Evolutionary conservation across 1,140 invertebrate species (phyloP), one percentile per base, ranked within the genome.

Genomic region (Drosophila pectinifera): DNA sequence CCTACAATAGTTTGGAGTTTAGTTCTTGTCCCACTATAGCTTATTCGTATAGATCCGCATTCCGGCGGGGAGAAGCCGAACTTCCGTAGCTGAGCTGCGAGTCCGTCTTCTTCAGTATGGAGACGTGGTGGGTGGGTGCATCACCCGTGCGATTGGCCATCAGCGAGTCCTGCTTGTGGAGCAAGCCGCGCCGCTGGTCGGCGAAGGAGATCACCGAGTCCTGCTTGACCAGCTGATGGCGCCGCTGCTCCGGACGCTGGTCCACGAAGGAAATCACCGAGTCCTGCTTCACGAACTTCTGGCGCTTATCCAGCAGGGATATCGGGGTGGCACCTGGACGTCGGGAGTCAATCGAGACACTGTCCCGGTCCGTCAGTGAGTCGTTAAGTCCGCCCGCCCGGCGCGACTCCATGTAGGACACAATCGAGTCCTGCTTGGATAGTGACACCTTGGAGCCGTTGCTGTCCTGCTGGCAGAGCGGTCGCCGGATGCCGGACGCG

Each of bases 181-280:
- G 84, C 8, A 88, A 39, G 0, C 91, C 82, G 5, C 91, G 89
- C 8, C 80, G 83, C 61, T 92, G 90, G 59, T 92, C 91, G 46
- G 91, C 91, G 49, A 92, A 92, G 22, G 91, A 92, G 34, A 92
- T 92, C 11, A 92, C 91, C 31, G 91, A 92, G 38, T 92, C 91
- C 73, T 92, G 91, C 42, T 92, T 92, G 0, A 92, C 91, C 24
- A 92, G 65, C 56, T 91, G 91, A 59, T 92, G 91, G 6, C 91
- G 82, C 26, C 90, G 76, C 6, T 85, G 80, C 43, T 92, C 91
- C 13, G 91, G 91, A 26, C 91, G 84, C 67, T 92, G 89, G 57
- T 92, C 91, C 18, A 91, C 91, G 69, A 92, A 92, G 10, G 91
- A 92, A 18, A 92, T 90, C 20, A 92, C 91, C 38, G 91, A 92